Percentiles rank a stretch among this genome's conserved stretches.
These are phyloP conservation scores for Menidia menidia DNA, from an alignment of 2,797 vertebrate species.

Conservation along the genomic window DNA sequence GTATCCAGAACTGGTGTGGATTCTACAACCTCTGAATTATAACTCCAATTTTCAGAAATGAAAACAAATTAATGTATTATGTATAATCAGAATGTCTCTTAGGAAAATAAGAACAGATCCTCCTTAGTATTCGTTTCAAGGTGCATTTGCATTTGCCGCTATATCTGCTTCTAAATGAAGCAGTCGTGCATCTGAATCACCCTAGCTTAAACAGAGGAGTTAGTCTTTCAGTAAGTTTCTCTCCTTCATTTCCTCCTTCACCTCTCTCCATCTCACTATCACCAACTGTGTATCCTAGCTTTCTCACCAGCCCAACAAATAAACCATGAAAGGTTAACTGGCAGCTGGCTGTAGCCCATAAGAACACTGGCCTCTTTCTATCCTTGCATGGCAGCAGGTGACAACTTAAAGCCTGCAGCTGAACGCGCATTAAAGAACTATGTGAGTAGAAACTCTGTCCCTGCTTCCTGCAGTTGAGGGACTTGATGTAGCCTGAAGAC, in stretches of 20 bases:
- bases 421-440: constrained; percentile 23
- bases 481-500: neutral
- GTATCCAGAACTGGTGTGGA: neutral
- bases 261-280: constrained; percentile 26
- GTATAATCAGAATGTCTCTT: no score
- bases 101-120: neutral
- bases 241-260: constrained; percentile 15
- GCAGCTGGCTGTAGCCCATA: constrained; percentile 50
- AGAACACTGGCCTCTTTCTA: constrained; percentile 70
- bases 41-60: neutral
- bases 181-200: neutral
- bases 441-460: constrained; percentile 28
- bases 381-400: constrained; percentile 38
- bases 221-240: constrained; percentile 36
- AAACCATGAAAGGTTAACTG: constrained; percentile 59
- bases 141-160: constrained; percentile 7
- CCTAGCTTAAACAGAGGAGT: constrained; percentile 36
- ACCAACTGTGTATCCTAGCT: constrained; percentile 19
- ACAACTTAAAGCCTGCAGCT: constrained; percentile 43
- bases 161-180: neutral
- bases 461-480: constrained; percentile 26
- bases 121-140: constrained; percentile 1
- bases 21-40: neutral
- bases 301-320: constrained; percentile 47
- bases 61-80: no score